Conservation (phyloP, 1,140 invertebrate genomes). For the Formica exsecta region DNA sequence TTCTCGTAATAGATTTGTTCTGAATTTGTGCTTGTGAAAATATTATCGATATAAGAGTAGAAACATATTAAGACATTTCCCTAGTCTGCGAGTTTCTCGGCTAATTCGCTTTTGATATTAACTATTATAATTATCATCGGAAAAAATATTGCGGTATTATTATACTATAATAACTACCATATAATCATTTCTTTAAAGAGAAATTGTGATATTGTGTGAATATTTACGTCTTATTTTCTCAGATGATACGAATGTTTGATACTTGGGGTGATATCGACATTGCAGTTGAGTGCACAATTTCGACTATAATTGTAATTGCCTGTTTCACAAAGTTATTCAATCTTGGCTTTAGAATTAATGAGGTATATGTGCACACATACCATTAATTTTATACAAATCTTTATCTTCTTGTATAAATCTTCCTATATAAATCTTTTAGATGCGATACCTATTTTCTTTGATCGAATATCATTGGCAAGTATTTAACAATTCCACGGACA, state of each 20-base stretch:
- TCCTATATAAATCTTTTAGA: neutral
- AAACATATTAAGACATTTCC: neutral
- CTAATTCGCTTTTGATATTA: neutral
- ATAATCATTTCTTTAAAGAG: neutral
- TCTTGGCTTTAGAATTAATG: neutral
- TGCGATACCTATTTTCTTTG: neutral
- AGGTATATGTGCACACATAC: neutral
- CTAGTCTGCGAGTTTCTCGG: neutral
- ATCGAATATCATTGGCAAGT: conserved; percentile 7
- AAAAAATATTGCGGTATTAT: neutral
- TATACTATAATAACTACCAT: neutral
- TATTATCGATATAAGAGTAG: neutral
- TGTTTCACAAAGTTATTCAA: conserved; percentile 9
- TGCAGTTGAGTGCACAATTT: neutral
- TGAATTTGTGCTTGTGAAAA: neutral
- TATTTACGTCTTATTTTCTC: neutral
- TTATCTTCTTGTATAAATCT: neutral
- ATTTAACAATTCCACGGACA: neutral
- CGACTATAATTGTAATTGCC: neutral
- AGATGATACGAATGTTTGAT: conserved; percentile 6
- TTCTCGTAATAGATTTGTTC: neutral
- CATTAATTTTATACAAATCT: neutral
- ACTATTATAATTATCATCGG: neutral
- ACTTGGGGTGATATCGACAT: conserved; percentile 15
- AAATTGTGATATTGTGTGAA: too few relatives aligned